Conservation (phyloP, 2,113 vertebrate genomes). For the Lasiurus cinereus region DNA sequence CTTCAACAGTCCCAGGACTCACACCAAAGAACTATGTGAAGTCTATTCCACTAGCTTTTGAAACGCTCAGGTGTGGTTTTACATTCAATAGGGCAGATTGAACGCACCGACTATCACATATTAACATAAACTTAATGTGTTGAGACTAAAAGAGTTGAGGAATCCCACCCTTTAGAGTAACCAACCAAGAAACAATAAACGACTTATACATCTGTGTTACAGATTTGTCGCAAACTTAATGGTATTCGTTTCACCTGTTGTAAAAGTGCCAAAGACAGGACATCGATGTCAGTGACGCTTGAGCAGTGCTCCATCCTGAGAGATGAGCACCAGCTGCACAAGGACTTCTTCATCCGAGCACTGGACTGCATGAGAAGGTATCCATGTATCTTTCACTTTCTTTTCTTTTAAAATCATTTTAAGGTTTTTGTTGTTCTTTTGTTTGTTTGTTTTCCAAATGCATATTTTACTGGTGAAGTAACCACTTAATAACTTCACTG, state of each 20-base stretch:
- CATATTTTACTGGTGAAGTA: fast-evolving
- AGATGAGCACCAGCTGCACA: constrained; percentile 97
- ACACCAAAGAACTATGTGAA: background rate
- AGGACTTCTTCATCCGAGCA: constrained; percentile 95
- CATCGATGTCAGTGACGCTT: constrained; percentile 98
- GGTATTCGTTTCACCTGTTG: constrained; percentile 99
- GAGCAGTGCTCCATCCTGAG: constrained; percentile 97
- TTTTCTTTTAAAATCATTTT: background rate
- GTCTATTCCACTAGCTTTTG: background rate
- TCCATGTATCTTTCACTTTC: background rate
- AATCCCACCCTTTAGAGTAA: background rate
- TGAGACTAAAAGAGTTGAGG: background rate
- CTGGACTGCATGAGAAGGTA: constrained; percentile 99
- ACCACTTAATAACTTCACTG: constrained; percentile 51
- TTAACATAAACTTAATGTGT: too few species aligned
- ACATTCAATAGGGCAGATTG: background rate
- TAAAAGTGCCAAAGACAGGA: constrained; percentile 99
- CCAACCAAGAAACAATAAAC: too few species aligned
- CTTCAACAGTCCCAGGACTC: background rate
- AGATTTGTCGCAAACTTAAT: constrained; percentile 98
- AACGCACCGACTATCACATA: background rate
- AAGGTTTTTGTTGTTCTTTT: background rate
- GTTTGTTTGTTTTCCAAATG: background rate
- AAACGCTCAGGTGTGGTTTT: background rate
- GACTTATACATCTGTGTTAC: background rate